phyloP scores from a whole-genome alignment of 2,888 invertebrate species.

The Aphrophora alni region DNA sequence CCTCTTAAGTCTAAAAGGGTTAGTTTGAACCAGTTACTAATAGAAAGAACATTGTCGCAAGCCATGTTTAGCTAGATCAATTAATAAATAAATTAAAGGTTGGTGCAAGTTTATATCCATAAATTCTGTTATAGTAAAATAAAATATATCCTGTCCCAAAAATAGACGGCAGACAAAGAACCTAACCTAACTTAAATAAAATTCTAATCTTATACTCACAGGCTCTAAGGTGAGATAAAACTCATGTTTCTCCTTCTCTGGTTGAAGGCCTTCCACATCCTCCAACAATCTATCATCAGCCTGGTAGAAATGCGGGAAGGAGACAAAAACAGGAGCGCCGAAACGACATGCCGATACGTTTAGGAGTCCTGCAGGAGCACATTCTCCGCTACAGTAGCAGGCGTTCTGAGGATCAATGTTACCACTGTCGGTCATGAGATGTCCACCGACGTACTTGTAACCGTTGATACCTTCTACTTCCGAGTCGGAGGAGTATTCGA shows the following conservation, averaged over 20 bases:
- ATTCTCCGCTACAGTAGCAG: constrained; percentile 75
- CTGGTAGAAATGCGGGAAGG: constrained; percentile 83
- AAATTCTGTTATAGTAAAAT: no score
- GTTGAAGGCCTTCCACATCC: constrained; percentile 71
- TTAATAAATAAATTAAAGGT: no score
- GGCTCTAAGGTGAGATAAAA: constrained; percentile 66
- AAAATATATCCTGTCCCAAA: no score
- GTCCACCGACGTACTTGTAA: constrained; percentile 64
- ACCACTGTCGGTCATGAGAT: constrained; percentile 66
- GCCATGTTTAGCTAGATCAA: no score
- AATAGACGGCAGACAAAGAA: no score
- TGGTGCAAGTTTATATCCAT: no score
- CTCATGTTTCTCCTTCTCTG: constrained; percentile 73
- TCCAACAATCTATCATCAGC: constrained; percentile 72
- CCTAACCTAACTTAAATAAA: no score
- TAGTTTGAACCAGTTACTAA: no score
- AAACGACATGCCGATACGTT: constrained; percentile 79
- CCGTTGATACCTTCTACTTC: constrained; percentile 67
- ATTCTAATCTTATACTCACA: constrained; percentile 45
- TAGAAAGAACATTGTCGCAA: no score
- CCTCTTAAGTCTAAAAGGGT: no score
- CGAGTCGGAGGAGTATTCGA: constrained; percentile 65
- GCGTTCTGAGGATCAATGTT: constrained; percentile 62
- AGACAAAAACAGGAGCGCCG: constrained; percentile 82
- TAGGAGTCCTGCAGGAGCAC: constrained; percentile 74